phyloP scores from a whole-genome alignment of 1,140 invertebrate genomes.

The Euborellia annulipes region DNA sequence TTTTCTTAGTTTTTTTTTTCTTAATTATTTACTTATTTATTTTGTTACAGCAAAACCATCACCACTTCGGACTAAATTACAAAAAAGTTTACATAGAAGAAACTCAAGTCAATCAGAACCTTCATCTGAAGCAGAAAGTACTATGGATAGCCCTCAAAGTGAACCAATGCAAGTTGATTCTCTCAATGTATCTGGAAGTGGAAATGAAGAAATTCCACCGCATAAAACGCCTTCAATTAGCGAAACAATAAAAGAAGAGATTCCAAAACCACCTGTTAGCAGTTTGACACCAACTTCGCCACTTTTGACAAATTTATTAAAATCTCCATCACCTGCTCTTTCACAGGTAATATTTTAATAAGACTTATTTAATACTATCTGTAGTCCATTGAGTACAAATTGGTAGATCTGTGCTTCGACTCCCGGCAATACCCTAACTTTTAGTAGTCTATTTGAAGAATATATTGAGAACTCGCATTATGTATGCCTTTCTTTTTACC shows the following conservation, averaged over 20 bases:
- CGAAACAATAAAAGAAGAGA: conserved; percentile 21
- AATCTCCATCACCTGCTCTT: conserved; percentile 37
- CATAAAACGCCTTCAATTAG: no score
- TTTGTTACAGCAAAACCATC: not conserved
- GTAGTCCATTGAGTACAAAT: no score
- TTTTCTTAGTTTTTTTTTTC: no score
- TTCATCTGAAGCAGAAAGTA: conserved; percentile 18
- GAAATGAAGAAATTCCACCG: no score
- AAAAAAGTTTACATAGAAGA: not conserved
- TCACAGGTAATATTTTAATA: conserved; percentile 10
- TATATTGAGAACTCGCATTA: no score
- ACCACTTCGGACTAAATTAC: conserved; percentile 5
- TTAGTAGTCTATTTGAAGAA: no score
- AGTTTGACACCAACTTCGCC: conserved; percentile 36
- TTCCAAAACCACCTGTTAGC: not conserved
- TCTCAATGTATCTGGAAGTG: no score
- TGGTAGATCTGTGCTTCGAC: no score
- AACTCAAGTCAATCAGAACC: conserved; percentile 16
- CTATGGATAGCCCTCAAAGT: conserved; percentile 14
- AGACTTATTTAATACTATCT: no score
- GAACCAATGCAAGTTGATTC: conserved; percentile 10
- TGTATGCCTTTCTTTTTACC: no score
- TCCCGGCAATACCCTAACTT: no score
- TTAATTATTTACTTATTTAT: no score
- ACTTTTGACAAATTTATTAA: conserved; percentile 62